Base-by-base conservation (phyloP, 2,888 invertebrate species). In the Hypomecis atomaria region DNA sequence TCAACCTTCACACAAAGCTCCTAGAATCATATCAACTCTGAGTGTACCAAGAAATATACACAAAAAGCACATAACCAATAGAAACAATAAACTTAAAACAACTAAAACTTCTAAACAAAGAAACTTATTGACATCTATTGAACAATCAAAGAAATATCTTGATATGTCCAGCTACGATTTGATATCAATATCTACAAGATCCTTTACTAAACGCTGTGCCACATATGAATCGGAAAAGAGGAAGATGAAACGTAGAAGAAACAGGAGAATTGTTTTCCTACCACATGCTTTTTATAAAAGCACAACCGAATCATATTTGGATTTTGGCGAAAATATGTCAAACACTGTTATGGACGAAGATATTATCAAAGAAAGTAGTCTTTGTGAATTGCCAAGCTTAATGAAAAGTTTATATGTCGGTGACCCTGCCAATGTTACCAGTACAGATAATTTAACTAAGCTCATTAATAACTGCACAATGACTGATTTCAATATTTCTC, bases 11-110 rank as follows among this genome's bases (percentile, higher is more conserved):
- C 73, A 77, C 23, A 87, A 79, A 65, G 75, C 81, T 64, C 61
- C 81, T 3, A 83, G 75, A 76, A 73, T 89, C 5, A 81, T 90
- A 62, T 90, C 92, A 7, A 89, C 90, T 0, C 71, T 90, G 13
- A 92, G 88, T 54, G 82, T 91, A 33, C 92, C 91, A 7, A 84
- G 84, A 72, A 83, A 82, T 65, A 70, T 82, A 13, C 73, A 81
- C 34, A 79, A 74, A 55, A 73, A 72, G 3, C 62, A 59, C 2
- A 34, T 34, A 4, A 33, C 34, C 10, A 10, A 56, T 10, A 43
- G 5, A n/a, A 23, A 38, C 42, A 34, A 34, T 5, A 54, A 37
- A 47, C 37, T 48, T n/a, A 60, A 33, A 44, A 13, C 33, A 37
- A 37, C 36, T 9, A 78, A 74, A 37, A 81, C 74, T 58, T 61